Base-by-base conservation (phyloP, 2,797 vertebrate genomes). In the Melanotaenia pygmaea region DNA sequence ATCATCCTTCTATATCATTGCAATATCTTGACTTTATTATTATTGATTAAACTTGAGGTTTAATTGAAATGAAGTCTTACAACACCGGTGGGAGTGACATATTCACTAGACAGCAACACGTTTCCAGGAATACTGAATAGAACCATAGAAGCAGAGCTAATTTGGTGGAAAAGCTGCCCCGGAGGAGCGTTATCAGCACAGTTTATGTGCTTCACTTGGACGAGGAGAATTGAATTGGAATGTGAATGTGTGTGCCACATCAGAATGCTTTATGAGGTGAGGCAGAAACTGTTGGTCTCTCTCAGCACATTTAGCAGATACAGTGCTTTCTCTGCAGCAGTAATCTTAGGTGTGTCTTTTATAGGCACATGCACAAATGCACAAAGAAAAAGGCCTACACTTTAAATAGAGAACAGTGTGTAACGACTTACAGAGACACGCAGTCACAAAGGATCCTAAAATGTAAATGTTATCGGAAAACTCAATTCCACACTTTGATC, bases 261-360 rank as follows among this genome's bases (percentile, higher is more conserved):
- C 51, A 68, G 63, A 53, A 76, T 75, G 69, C 66, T 83, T 86
- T 75, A 84, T 81, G 78, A 51, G 67, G 64, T 70, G 26, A 18
- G 70, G 64, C 26, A 62, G 67, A 70, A 74, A 62, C 74, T 51
- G 75, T 56, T 59, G 32, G 66, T 59, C 64, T 73, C 30, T 20
- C 53, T 72, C 38, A 51, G 61, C 70, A 64, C 64, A 59, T 76
- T 85, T 53, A 72, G 65, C 73, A 74, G 64, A 80, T 70, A 59
- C 54, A 57, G n/a, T 53, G 37, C 34, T 81, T 43, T 53, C 64
- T 67, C 30, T 79, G 72, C 72, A 64, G 57, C 13, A 22, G 47
- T 50, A 54, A 30, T 61, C 63, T 26, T 11, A 58, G 11, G 45
- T 58, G 59, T 45, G 34, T 72, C 18, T 34, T 59, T 30, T 40